Percentiles rank a stretch among this genome's conserved stretches.
Evolutionary conservation across 2,888 invertebrate species (phyloP).

Genomic region (Hypomecis punctinalis): DNA sequence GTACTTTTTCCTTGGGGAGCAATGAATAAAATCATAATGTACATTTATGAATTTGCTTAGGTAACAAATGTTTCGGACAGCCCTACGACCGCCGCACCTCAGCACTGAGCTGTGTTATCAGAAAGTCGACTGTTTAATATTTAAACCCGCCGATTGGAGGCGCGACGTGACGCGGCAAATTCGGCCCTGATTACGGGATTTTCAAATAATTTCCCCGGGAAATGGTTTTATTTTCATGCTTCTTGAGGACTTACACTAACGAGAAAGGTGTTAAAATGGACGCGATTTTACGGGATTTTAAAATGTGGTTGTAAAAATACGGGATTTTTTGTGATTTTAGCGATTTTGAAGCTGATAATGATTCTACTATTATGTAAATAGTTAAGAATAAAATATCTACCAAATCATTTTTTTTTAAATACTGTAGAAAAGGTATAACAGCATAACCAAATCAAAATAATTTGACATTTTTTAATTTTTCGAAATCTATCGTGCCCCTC

Average conservation of each 20-base stretch:
- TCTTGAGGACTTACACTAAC: constrained; percentile 15
- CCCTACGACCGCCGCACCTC: constrained; percentile 24
- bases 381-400: no score
- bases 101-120: constrained; percentile 33
- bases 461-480: no score
- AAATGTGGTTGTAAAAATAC: neutral
- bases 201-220: constrained; percentile 25
- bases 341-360: no score
- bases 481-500: no score
- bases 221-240: constrained; percentile 29
- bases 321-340: no score
- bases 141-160: constrained; percentile 35
- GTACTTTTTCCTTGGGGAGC: no score
- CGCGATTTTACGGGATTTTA: constrained; percentile 11
- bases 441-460: no score
- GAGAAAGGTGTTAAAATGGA: constrained; percentile 3
- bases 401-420: no score
- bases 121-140: constrained; percentile 41
- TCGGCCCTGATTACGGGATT: constrained; percentile 38
- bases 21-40: neutral
- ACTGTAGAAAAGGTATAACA: no score
- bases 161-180: constrained; percentile 39
- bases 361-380: no score
- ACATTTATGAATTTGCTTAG: neutral
- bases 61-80: neutral